Evolutionary conservation across 2,888 invertebrate species (phyloP).

Genomic region (Eilema depressum): DNA sequence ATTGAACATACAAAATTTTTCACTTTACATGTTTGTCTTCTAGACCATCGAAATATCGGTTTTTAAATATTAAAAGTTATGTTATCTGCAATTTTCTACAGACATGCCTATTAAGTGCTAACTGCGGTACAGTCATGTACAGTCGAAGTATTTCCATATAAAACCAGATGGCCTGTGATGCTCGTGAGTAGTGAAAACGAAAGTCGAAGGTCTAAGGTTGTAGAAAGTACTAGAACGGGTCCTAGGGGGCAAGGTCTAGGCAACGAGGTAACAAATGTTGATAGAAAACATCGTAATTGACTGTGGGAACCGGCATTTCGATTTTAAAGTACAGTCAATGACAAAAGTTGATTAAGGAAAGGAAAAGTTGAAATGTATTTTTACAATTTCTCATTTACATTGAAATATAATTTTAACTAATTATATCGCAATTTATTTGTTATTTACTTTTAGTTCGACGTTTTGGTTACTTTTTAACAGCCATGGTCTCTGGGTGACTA

Average conservation of each 20-base stretch:
- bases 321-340: background rate
- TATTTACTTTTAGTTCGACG: too few species aligned
- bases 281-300: conserved; percentile 12
- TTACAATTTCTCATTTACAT: too few species aligned
- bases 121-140: background rate
- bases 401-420: too few species aligned
- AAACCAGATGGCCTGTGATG: conserved; percentile 13
- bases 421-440: too few species aligned
- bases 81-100: conserved; percentile 16
- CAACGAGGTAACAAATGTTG: conserved; percentile 5
- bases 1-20: too few species aligned
- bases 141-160: conserved; percentile 10
- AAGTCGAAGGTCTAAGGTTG: conserved; percentile 39
- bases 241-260: conserved; percentile 46
- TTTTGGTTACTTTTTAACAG: too few species aligned
- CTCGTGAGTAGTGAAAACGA: conserved; percentile 48
- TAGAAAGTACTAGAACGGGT: conserved; percentile 39
- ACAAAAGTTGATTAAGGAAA: background rate
- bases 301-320: conserved; percentile 12
- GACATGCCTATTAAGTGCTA: conserved; percentile 17
- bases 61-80: background rate
- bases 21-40: too few species aligned
- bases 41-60: background rate
- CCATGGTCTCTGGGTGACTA: too few species aligned
- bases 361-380: too few species aligned